Conservation (phyloP, 2,797 vertebrate genomes). For the Cryptoblepharus egeriae region DNA sequence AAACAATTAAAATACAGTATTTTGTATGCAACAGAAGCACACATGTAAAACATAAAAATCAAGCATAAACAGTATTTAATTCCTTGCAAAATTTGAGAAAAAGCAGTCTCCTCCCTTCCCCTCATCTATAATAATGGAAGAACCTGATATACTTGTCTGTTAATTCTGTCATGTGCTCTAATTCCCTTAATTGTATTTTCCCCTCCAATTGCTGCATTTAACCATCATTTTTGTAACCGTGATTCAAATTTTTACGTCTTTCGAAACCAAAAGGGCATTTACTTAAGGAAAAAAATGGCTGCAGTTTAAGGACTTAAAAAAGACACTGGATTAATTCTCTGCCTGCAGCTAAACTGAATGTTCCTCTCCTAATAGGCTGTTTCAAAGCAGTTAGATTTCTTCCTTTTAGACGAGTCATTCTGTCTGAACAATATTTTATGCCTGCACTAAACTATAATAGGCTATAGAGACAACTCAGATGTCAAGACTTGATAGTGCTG, state of each 20-base stretch:
- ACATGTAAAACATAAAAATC: background rate
- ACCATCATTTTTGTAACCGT: constrained; percentile 51
- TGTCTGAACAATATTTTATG: constrained; percentile 77
- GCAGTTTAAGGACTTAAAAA: constrained; percentile 65
- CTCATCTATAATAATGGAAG: constrained; percentile 10
- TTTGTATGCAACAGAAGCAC: background rate
- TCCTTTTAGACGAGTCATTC: constrained; percentile 70
- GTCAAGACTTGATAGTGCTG: constrained; percentile 73
- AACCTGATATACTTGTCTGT: constrained; percentile 31
- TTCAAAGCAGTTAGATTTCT: constrained; percentile 75
- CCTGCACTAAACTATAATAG: constrained; percentile 72
- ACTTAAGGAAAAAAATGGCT: constrained; percentile 31
- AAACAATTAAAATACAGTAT: background rate
- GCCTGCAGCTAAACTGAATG: constrained; percentile 70
- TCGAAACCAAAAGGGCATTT: constrained; percentile 44
- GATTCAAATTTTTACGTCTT: constrained; percentile 58
- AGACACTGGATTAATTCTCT: constrained; percentile 66
- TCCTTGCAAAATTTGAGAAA: constrained; percentile 3
- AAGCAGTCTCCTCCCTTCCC: background rate
- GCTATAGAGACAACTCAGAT: constrained; percentile 71
- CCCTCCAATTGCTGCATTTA: constrained; percentile 56
- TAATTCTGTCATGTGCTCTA: constrained; percentile 43
- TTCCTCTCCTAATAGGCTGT: constrained; percentile 72
- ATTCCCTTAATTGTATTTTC: constrained; percentile 55
- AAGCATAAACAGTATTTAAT: background rate